Evolutionary conservation across 2,113 vertebrate species (phyloP).

Genomic region (Thamnaconus septentrionalis): DNA sequence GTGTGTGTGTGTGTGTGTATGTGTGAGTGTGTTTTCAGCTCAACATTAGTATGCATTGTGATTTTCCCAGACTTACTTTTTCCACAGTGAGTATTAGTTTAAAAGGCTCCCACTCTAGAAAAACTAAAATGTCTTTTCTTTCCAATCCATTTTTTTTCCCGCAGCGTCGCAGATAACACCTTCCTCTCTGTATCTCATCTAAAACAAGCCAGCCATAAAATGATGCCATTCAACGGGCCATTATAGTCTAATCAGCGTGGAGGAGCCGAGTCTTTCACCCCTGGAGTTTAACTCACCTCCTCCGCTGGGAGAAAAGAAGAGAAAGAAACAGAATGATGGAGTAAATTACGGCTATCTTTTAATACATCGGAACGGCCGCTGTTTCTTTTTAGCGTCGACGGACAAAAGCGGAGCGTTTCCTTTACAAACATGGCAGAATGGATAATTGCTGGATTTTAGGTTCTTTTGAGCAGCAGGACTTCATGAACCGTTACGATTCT

Average conservation of each 20-base stretch:
- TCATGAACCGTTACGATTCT: too few species aligned
- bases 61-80: background rate
- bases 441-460: too few species aligned
- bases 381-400: background rate
- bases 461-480: too few species aligned
- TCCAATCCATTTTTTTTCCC: slow-evolving; percentile 26
- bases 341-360: slow-evolving; percentile 25
- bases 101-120: slow-evolving; percentile 1
- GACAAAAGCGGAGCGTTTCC: slow-evolving; percentile 24
- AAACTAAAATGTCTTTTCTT: slow-evolving; percentile 26
- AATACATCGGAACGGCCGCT: background rate
- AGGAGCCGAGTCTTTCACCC: slow-evolving; percentile 46
- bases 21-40: background rate
- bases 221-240: slow-evolving; percentile 58
- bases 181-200: slow-evolving; percentile 51
- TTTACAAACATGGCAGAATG: slow-evolving; percentile 2
- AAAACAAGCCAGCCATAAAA: slow-evolving; percentile 69
- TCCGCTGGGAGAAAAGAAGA: slow-evolving; percentile 13
- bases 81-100: slow-evolving; percentile 4
- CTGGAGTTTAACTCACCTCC: slow-evolving; percentile 40
- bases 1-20: too few species aligned
- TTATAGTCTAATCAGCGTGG: slow-evolving; percentile 65
- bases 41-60: background rate
- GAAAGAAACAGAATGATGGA: slow-evolving; percentile 35
- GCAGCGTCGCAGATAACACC: slow-evolving; percentile 37